These are phyloP conservation scores for Scelioninae gen. 2 DNA, from an alignment of 2,888 invertebrate genomes.

Conservation along the genomic window DNA sequence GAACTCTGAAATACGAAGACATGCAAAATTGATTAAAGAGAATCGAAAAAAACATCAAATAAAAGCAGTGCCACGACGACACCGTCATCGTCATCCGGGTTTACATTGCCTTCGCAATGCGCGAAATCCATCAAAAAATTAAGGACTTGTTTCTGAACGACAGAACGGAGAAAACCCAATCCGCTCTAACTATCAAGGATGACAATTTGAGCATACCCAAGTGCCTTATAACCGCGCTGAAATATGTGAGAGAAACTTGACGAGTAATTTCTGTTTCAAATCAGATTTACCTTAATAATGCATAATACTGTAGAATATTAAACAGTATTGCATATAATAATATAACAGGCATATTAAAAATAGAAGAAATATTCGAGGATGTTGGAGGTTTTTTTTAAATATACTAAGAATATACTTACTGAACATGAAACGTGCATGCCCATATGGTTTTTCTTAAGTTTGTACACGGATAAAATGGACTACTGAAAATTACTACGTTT, in stretches of 20 bases:
- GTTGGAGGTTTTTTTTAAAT: too few species aligned
- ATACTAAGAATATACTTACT: too few species aligned
- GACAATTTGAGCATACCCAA: constrained; percentile 18
- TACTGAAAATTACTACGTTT: too few species aligned
- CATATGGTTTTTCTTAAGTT: too few species aligned
- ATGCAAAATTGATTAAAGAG: background rate
- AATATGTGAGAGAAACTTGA: constrained; percentile 3
- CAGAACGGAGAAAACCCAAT: background rate
- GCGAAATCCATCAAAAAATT: background rate
- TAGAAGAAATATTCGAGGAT: too few species aligned
- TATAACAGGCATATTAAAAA: too few species aligned
- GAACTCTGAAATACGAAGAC: background rate
- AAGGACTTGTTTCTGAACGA: background rate
- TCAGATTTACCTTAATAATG: too few species aligned
- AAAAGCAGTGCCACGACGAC: background rate
- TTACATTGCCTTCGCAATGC: background rate
- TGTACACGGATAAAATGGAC: too few species aligned
- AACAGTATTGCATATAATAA: too few species aligned
- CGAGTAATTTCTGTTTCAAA: background rate
- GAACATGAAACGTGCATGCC: too few species aligned
- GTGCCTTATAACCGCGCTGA: constrained; percentile 8
- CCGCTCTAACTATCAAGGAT: constrained; percentile 7
- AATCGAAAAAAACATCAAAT: background rate
- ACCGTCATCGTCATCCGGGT: background rate
- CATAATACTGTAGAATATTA: too few species aligned